Evolutionary conservation across 2,888 invertebrate species (phyloP).

Genomic region (Emmelina monodactyla): DNA sequence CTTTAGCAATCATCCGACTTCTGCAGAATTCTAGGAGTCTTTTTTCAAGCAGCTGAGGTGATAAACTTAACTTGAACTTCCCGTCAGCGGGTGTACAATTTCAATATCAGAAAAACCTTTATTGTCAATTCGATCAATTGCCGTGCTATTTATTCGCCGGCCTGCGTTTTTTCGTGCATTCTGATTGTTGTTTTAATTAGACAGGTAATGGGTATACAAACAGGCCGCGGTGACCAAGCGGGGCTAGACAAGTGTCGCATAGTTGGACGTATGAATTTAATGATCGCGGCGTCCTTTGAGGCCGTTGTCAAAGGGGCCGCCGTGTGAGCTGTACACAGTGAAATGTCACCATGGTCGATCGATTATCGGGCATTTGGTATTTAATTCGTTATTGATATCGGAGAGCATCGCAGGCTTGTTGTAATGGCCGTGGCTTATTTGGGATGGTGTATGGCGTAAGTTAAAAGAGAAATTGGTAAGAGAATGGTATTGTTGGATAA

Average conservation of each 20-base stretch:
- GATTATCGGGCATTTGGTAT: constrained; percentile 48
- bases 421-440: constrained; percentile 36
- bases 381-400: constrained; percentile 53
- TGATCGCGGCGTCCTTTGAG: constrained; percentile 50
- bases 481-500: no score
- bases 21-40: no score
- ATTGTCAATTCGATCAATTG: no score
- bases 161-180: constrained; percentile 18
- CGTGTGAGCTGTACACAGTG: constrained; percentile 41
- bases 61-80: no score
- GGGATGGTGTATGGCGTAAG: constrained; percentile 22
- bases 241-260: constrained; percentile 57
- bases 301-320: constrained; percentile 26
- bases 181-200: constrained; percentile 24
- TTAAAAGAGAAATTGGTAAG: constrained; percentile 13
- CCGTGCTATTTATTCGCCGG: no score
- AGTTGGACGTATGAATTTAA: constrained; percentile 58
- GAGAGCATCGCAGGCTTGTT: constrained; percentile 26
- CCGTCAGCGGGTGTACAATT: no score
- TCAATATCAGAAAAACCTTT: no score
- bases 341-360: constrained; percentile 62
- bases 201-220: constrained; percentile 23
- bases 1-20: no score
- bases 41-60: no score
- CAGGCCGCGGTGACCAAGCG: constrained; percentile 25